Evolutionary conservation across 2,113 vertebrate genomes (phyloP), one percentile per base, ranked within the genome.

Genomic region (Macquaria australasica): DNA sequence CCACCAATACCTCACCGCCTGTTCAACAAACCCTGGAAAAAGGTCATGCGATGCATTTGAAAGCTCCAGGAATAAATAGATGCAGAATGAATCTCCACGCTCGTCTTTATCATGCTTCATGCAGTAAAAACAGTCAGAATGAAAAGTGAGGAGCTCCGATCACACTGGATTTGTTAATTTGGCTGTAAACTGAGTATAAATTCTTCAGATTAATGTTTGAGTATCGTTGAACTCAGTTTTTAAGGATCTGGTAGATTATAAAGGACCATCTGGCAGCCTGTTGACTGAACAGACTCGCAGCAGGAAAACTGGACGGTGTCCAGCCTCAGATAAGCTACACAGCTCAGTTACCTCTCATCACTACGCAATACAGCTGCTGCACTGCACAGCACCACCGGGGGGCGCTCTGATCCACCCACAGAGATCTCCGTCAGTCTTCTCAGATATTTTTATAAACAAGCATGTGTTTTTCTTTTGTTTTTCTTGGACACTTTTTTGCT

Each of bases 341-440:
- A 94, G 92, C 94, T 95, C 93, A 94, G 90, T 95, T 96, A 96
- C 95, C 95, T 96, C 96, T 95, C 92, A 94, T 94, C 94, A 93
- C 91, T 92, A 95, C 95, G 95, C 94, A 96, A 95, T 96, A 95
- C 91, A 87, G 88, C 91, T 92, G 91, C 91, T 82, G 89, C 88
- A 69, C 77, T 31, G 68, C 89, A 89, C 80, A 60, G 86, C 88
- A 58, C 87, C 90, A 88, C 89, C 91, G 41, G 87, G 90, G 92
- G 87, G 90, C 91, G 89, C 94, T 89, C 91, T 53, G 82, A 28
- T 25, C 76, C 77, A 88, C 87, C 64, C 80, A 73, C 86, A 71
- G 84, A 85, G 87, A 70, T 50, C 79, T 73, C 86, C 81, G 78
- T 50, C 87, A 86, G 68, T 85, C 83, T 86, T 83, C 90, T 92